Conservation (phyloP, 2,888 invertebrate species). For the Troides oblongomaculatus region DNA sequence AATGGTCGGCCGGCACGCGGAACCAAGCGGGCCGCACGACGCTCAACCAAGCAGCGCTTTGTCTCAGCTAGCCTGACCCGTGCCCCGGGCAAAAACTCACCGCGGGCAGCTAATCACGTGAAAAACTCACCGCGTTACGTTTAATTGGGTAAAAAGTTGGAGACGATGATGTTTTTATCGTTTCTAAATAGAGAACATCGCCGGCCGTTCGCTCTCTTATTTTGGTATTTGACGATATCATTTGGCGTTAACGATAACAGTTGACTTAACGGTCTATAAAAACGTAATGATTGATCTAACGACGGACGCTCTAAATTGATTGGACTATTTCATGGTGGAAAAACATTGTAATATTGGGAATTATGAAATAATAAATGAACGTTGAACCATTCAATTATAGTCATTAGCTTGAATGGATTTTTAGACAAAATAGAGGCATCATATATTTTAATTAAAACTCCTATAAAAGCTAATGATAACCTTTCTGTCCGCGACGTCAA, state of each 20-base stretch:
- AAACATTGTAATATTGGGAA: too few relatives aligned
- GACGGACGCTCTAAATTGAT: neutral
- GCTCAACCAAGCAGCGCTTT: slow-evolving; percentile 53
- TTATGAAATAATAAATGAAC: too few relatives aligned
- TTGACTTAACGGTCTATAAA: neutral
- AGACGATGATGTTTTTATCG: slow-evolving; percentile 51
- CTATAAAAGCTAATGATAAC: too few relatives aligned
- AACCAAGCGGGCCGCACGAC: slow-evolving; percentile 76
- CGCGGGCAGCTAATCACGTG: slow-evolving; percentile 58
- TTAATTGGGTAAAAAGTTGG: slow-evolving; percentile 70
- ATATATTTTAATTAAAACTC: too few relatives aligned
- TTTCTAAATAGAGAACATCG: slow-evolving; percentile 4
- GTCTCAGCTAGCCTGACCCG: slow-evolving; percentile 77
- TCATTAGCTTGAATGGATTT: too few relatives aligned
- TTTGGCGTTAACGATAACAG: neutral
- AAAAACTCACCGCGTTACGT: slow-evolving; percentile 55
- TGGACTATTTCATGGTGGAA: too few relatives aligned
- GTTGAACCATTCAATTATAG: too few relatives aligned
- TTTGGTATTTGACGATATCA: too few relatives aligned
- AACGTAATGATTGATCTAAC: neutral
- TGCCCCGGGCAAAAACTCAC: slow-evolving; percentile 69
- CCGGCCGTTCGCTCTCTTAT: too few relatives aligned
- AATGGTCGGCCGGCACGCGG: slow-evolving; percentile 75
- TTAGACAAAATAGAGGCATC: too few relatives aligned
- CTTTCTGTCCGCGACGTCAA: too few relatives aligned